A percentile compares a stretch with the other conserved stretches of the same genome.
phyloP scores from a whole-genome alignment of 2,888 invertebrate species.

The Noctua janthe region DNA sequence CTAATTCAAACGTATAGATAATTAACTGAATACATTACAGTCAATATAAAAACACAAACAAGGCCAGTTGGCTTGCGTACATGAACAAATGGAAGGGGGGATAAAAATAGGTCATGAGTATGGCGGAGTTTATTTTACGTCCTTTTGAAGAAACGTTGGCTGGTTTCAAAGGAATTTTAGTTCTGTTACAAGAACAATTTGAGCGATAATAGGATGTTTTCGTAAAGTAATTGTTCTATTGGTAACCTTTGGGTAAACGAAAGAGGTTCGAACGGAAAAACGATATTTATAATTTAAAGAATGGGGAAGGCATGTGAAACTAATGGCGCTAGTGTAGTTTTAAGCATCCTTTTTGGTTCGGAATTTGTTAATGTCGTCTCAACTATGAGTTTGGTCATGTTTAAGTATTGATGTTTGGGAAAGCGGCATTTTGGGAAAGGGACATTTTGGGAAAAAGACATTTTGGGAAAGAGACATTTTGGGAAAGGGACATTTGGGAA shows the following conservation, averaged over 20 bases:
- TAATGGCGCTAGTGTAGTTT: neutral
- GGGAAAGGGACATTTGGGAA: no score
- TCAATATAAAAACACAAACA: slow-evolving; percentile 32
- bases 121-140: slow-evolving; percentile 6
- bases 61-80: slow-evolving; percentile 31
- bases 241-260: neutral
- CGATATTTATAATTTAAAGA: neutral
- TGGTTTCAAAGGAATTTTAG: neutral
- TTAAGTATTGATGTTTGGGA: no score
- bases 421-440: no score
- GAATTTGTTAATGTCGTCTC: neutral
- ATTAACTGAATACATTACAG: slow-evolving; percentile 38
- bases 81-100: slow-evolving; percentile 26
- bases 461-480: no score
- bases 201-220: neutral
- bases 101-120: slow-evolving; percentile 44
- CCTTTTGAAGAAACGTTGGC: slow-evolving; percentile 15
- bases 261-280: neutral
- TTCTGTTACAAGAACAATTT: neutral
- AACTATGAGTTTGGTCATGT: no score
- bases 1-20: slow-evolving; percentile 18
- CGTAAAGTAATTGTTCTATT: neutral
- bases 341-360: neutral
- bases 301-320: no score
- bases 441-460: no score